These are phyloP conservation scores for Lathronympha strigana DNA, from an alignment of 2,888 invertebrate genomes.

Conservation along the genomic window DNA sequence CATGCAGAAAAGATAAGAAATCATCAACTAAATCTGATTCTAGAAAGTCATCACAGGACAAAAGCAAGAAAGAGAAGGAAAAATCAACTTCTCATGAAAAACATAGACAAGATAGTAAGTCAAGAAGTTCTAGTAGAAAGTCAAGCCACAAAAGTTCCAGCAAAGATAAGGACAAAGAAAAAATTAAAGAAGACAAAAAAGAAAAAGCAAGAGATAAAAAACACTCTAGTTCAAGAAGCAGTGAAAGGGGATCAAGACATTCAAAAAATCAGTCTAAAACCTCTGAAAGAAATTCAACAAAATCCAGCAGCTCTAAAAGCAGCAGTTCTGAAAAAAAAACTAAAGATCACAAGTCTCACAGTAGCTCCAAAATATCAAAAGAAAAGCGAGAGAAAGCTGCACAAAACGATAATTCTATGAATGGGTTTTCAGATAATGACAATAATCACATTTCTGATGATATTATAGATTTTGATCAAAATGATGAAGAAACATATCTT, in stretches of 20 bases:
- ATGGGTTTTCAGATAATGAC: conserved; percentile 59
- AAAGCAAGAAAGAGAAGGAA: conserved; percentile 55
- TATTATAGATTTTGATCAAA: conserved; percentile 52
- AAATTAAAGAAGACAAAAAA: conserved; percentile 56
- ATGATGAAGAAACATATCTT: conserved; percentile 60
- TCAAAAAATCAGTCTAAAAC: conserved; percentile 52
- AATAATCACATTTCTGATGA: conserved; percentile 53
- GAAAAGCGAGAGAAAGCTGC: conserved; percentile 54
- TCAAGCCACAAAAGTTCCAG: conserved; percentile 67
- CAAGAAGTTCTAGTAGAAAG: conserved; percentile 59
- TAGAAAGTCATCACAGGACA: conserved; percentile 50
- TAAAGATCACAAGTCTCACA: conserved; percentile 56
- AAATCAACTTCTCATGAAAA: conserved; percentile 54
- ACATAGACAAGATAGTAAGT: conserved; percentile 54
- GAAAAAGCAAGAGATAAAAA: conserved; percentile 36
- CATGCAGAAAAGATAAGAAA: conserved; percentile 48
- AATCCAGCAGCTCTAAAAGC: conserved; percentile 56
- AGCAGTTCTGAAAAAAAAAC: conserved; percentile 59
- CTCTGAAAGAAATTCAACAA: conserved; percentile 55
- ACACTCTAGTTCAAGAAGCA: conserved; percentile 55
- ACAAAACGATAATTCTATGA: conserved; percentile 48
- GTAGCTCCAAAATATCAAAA: conserved; percentile 61
- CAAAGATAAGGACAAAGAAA: conserved; percentile 54
- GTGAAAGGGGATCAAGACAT: conserved; percentile 53
- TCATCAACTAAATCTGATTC: conserved; percentile 49